Evolutionary conservation across 2,797 vertebrate genomes (phyloP).

Genomic region (Galaxias olidus): DNA sequence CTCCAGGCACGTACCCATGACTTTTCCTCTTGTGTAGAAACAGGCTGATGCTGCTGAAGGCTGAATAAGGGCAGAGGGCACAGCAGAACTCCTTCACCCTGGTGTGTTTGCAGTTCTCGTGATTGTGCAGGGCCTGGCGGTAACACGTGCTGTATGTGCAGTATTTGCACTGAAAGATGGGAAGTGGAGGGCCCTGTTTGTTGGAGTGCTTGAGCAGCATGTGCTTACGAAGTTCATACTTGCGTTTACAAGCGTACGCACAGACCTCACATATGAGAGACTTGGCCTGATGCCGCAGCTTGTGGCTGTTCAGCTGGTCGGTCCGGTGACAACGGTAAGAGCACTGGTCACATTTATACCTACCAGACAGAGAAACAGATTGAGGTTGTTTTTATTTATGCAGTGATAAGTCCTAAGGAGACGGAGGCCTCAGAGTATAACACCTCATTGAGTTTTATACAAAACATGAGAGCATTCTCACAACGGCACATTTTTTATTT

Average conservation of each 20-base stretch:
- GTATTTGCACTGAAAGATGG: constrained; percentile 86
- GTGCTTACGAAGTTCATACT: constrained; percentile 92
- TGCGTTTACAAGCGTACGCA: constrained; percentile 94
- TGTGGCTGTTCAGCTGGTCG: constrained; percentile 97
- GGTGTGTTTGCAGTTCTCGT: constrained; percentile 97
- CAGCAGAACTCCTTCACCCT: constrained; percentile 87
- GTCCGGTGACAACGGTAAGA: constrained; percentile 93
- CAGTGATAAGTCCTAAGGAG: not conserved
- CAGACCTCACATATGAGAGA: constrained; percentile 95
- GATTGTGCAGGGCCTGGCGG: constrained; percentile 91
- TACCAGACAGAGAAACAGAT: constrained; percentile 46
- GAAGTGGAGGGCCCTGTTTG: constrained; percentile 62
- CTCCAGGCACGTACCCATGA: constrained; percentile 90
- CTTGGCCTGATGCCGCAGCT: constrained; percentile 93
- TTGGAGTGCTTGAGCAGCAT: constrained; percentile 87
- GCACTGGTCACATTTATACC: constrained; percentile 95
- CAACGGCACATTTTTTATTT: no score
- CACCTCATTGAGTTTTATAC: no score
- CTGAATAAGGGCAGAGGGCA: constrained; percentile 87
- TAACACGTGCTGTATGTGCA: constrained; percentile 89
- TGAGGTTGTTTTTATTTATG: no score
- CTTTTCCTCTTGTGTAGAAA: constrained; percentile 95
- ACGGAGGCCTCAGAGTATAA: not conserved
- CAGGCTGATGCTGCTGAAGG: constrained; percentile 93
- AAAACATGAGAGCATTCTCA: no score